Evolutionary conservation across 2,797 vertebrate species (phyloP).

Genomic region (Betta splendens): DNA sequence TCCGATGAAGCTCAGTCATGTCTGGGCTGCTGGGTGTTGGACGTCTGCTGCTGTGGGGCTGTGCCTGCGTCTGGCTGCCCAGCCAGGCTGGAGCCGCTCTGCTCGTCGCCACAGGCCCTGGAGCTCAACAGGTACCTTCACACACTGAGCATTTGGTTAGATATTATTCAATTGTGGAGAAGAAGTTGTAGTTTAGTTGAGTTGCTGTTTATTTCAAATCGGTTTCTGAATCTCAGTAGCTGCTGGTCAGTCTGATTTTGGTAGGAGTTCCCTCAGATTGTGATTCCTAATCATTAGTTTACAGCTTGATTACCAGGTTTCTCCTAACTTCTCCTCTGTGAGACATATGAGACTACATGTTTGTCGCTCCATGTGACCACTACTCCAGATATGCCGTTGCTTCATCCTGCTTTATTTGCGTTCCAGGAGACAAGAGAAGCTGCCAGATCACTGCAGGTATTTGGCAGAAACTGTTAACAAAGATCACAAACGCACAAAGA

Average conservation of each 20-base stretch:
- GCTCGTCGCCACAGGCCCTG: slow-evolving; percentile 43
- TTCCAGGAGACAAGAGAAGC: slow-evolving; percentile 48
- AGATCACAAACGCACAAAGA: too few species aligned
- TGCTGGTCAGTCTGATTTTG: not conserved
- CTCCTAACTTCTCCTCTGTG: too few species aligned
- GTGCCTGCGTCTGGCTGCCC: slow-evolving; percentile 49
- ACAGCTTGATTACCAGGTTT: too few species aligned
- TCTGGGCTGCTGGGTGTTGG: slow-evolving; percentile 60
- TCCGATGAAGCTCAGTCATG: slow-evolving; percentile 70
- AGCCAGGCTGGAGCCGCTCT: slow-evolving; percentile 46
- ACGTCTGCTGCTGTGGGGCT: slow-evolving; percentile 68
- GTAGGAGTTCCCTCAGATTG: not conserved
- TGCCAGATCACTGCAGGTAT: slow-evolving; percentile 60
- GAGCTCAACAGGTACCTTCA: slow-evolving; percentile 51
- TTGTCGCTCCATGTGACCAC: too few species aligned
- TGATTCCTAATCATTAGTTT: not conserved
- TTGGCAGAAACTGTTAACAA: not conserved
- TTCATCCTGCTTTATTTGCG: slow-evolving; percentile 23
- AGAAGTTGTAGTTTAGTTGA: not conserved
- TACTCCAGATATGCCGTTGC: too few species aligned
- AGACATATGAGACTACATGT: too few species aligned
- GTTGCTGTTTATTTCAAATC: fast-evolving
- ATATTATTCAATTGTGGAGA: not conserved
- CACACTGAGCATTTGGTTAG: not conserved
- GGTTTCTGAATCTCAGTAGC: not conserved